Evolutionary conservation across 2,888 invertebrate species (phyloP), one percentile per base, ranked within the genome.

Genomic region (Thymelicus sylvestris): DNA sequence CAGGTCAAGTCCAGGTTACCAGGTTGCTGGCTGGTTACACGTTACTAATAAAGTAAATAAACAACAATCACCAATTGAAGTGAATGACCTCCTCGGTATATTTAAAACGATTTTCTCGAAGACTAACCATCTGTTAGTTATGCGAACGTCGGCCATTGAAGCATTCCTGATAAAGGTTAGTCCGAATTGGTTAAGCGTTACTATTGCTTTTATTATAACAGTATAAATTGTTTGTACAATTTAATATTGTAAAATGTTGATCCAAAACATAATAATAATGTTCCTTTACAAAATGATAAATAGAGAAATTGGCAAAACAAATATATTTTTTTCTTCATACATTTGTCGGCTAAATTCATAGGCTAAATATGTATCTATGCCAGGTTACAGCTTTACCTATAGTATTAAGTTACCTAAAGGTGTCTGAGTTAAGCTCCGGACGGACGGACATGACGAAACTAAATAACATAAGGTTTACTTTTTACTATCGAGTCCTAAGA

Each of bases 161-260:
- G 74, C 81, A 80, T 81, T 80, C 81, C 75, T 74, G 61, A 19
- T 74, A 81, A 81, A 81, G 79, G 80, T 81, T 80, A 74, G 69
- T 63, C 72, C 47, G 59, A 59, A 48, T 38, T 13, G 66, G 48
- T 66, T 38, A 41, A 44, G 12, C 50, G 39, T 64, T 64, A 8
- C 63, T 64, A 50, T 64, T 10, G 64, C 47, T 31, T 31, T 48
- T 48, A 48, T 63, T 47, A 52, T 8, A 55, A 24, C 41, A 41
- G 7, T 41, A 41, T 41, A 41, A 5, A 19, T 52, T 52, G 19
- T 10, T 7, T 24, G 24, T 55, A 55, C 24, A 55, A 24, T 55
- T 4, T 55, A 10, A 15, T 13, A 15, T 3, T 4, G 50, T 15
- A 50, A 50, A 15, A 7, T 6, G 47, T 2, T 12, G 13, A 47